Conservation (phyloP, 2,797 vertebrate genomes). For the Scarus forsteni region DNA sequence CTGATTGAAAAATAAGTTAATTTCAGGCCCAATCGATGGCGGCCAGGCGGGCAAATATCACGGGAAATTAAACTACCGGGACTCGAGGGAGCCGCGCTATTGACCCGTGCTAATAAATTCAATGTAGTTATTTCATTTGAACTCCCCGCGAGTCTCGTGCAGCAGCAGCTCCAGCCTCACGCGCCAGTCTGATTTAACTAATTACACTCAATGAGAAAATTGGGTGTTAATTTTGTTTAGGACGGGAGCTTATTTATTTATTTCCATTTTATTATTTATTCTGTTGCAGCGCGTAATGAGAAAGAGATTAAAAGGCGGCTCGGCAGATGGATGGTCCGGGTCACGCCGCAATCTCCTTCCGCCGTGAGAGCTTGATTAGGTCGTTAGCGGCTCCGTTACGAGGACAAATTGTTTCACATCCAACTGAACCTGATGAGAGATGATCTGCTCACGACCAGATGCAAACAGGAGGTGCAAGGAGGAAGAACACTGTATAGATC, state of each 20-base stretch:
- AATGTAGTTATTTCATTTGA: constrained; percentile 92
- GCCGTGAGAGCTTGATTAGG: constrained; percentile 99
- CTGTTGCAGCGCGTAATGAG: constrained; percentile 86
- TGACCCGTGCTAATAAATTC: constrained; percentile 99
- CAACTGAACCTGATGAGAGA: constrained; percentile 94
- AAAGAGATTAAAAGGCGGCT: constrained; percentile 92
- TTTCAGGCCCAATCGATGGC: constrained; percentile 99
- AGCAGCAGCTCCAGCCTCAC: constrained; percentile 70
- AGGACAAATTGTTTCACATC: constrained; percentile 97
- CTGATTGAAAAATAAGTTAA: constrained; percentile 99
- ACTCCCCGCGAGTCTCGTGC: constrained; percentile 80
- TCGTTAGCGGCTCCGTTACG: constrained; percentile 95
- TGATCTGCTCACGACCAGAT: constrained; percentile 82
- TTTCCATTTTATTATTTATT: constrained; percentile 81
- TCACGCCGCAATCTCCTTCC: constrained; percentile 97
- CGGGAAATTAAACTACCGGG: constrained; percentile 99
- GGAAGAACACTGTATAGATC: not conserved
- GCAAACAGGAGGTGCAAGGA: constrained; percentile 35
- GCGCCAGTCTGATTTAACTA: constrained; percentile 98
- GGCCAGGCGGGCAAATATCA: constrained; percentile 99
- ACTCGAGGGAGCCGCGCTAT: constrained; percentile 92
- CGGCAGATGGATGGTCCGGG: constrained; percentile 97
- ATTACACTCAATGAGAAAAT: constrained; percentile 96
- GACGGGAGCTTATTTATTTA: constrained; percentile 81
- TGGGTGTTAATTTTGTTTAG: constrained; percentile 98